Evolutionary conservation across 2,888 invertebrate species (phyloP).

Genomic region (Drosophila longiperda): DNA sequence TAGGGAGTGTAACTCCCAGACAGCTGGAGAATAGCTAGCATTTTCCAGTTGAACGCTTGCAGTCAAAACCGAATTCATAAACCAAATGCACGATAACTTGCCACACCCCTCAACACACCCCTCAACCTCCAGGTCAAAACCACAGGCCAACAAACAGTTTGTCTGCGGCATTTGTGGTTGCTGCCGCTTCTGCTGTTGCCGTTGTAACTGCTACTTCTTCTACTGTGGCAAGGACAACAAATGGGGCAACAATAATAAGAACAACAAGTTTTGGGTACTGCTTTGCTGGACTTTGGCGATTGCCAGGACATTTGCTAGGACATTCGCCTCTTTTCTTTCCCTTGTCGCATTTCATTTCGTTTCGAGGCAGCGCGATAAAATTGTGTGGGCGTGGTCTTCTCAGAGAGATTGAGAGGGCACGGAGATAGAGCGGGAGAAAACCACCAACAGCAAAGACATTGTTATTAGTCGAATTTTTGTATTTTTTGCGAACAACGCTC

Average conservation of each 20-base stretch:
- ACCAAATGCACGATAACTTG: constrained; percentile 55
- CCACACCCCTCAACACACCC: not conserved
- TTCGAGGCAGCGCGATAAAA: constrained; percentile 54
- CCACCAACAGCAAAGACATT: constrained; percentile 40
- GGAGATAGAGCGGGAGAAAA: not conserved
- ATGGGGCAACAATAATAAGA: constrained; percentile 20
- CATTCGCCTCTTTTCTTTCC: constrained; percentile 34
- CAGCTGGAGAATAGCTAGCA: constrained; percentile 37
- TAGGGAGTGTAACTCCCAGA: constrained; percentile 1
- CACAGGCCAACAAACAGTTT: constrained; percentile 46
- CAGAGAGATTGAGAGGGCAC: not conserved
- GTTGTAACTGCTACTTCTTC: constrained; percentile 22
- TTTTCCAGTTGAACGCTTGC: constrained; percentile 70
- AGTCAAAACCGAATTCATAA: constrained; percentile 71
- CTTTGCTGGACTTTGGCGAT: constrained; percentile 25
- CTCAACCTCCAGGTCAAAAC: not conserved
- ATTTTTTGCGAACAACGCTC: constrained; percentile 45
- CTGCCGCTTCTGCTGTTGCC: constrained; percentile 41
- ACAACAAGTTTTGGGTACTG: constrained; percentile 38
- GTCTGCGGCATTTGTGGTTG: constrained; percentile 67
- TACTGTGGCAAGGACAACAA: constrained; percentile 20
- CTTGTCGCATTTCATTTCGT: constrained; percentile 30
- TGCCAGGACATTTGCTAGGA: constrained; percentile 33
- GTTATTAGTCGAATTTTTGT: constrained; percentile 57
- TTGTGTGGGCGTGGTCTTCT: constrained; percentile 55